phyloP scores from a whole-genome alignment of 2,113 vertebrate species.

The Gorsachius goisagi region DNA sequence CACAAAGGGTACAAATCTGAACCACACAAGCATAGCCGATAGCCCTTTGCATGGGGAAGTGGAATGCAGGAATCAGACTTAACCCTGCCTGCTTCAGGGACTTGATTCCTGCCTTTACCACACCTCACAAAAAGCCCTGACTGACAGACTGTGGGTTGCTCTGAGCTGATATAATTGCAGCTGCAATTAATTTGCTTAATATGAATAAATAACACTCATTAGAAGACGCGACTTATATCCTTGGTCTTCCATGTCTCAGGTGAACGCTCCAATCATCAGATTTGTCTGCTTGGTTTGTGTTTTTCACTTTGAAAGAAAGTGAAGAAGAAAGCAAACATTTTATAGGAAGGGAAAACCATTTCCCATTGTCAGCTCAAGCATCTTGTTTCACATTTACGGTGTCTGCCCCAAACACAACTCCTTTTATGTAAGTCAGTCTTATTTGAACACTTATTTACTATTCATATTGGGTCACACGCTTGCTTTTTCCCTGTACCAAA shows the following conservation, averaged over 20 bases:
- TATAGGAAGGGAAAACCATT: neutral
- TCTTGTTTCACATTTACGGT: neutral
- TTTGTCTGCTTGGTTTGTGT: neutral
- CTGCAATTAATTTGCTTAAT: conserved; percentile 13
- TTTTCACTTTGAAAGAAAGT: neutral
- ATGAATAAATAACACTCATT: conserved; percentile 17
- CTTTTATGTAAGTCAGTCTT: neutral
- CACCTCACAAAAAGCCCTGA: neutral
- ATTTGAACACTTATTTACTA: neutral
- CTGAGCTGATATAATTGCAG: neutral
- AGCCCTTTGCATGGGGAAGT: neutral
- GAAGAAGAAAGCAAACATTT: neutral
- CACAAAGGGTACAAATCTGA: neutral
- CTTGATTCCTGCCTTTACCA: neutral
- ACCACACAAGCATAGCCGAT: neutral
- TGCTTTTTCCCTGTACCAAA: neutral
- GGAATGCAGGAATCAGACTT: neutral
- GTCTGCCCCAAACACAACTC: neutral
- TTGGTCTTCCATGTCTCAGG: neutral
- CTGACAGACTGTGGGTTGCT: neutral
- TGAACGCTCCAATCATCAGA: neutral
- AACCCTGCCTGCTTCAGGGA: neutral
- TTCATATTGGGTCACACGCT: neutral
- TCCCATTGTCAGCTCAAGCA: neutral
- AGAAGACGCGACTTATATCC: neutral